A percentile compares a stretch with the other conserved stretches of the same genome.
These are phyloP conservation scores for Ophion costatus DNA, from an alignment of 2,888 invertebrate species.

Conservation along the genomic window DNA sequence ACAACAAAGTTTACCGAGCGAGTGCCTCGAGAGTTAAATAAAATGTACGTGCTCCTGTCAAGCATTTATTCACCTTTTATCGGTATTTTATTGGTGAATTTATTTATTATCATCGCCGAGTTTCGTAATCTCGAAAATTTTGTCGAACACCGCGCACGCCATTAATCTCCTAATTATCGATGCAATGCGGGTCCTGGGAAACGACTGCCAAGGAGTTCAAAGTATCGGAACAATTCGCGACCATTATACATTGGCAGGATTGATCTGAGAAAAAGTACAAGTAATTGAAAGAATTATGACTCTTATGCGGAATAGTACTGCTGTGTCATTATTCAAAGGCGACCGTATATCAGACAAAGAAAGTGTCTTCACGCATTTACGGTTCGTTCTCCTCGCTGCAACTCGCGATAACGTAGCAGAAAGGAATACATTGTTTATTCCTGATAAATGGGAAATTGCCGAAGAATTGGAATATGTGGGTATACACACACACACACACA, in stretches of 20 bases:
- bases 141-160: too few relatives aligned
- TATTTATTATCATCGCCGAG: too few relatives aligned
- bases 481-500: too few relatives aligned
- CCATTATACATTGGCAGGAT: background rate
- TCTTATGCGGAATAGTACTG: background rate
- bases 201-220: background rate
- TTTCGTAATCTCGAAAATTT: too few relatives aligned
- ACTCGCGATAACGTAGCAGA: constrained; percentile 36
- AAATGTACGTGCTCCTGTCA: too few relatives aligned
- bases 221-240: background rate
- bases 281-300: constrained; percentile 6
- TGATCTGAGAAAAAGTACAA: background rate
- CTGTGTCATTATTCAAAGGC: background rate
- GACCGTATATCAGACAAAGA: constrained; percentile 18
- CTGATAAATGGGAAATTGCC: constrained; percentile 40
- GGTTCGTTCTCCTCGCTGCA: constrained; percentile 30
- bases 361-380: constrained; percentile 17
- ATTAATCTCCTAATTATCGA: too few relatives aligned
- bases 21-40: too few relatives aligned
- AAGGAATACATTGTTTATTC: constrained; percentile 51
- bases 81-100: too few relatives aligned
- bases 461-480: constrained; percentile 21
- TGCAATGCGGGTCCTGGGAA: too few relatives aligned
- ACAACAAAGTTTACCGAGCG: too few relatives aligned
- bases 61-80: too few relatives aligned